Evolutionary conservation across 1,140 invertebrate species (phyloP), one percentile per base, ranked within the genome.

Genomic region (Nebria ingens): DNA sequence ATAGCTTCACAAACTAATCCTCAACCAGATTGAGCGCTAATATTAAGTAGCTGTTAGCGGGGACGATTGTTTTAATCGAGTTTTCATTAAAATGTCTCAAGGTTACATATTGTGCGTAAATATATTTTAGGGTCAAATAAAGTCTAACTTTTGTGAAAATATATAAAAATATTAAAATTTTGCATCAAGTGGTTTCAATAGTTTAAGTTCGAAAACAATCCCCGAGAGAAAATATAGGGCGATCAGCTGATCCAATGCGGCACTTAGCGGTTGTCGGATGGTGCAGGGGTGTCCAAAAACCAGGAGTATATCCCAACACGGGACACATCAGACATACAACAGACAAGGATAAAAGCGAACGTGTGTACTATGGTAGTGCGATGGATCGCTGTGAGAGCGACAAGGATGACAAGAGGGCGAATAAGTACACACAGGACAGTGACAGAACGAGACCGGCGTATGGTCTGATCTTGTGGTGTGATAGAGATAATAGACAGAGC

Each of bases 401-500:
- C 55, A 52, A 52, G 21, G 50, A 29, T 51, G 34, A 17, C 19
- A 12, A 17, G 21, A 12, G 15, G 29, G n/a, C n/a, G n/a, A n/a
- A n/a, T n/a, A n/a, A n/a, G n/a, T n/a, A n/a, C n/a, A 51, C 45
- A 23, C 21, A 21, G 40, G 23, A 54, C 21, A 17, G 34, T 12
- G 52, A 59, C 40, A 19, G 11, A 23, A 50, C 3, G 49, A 52
- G 49, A 56, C n/a, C 19, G 11, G 22, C 9, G 3, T 3, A 56
- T 17, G 2, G 40, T 19, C 12, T 19, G 49, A 2, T 19, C 15
- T 15, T 17, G 23, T 23, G 56, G 57, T 50, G 59, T 40, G 61
- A 64, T 57, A 58, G 59, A 61, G 59, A 61, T 19, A 51, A 56
- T 55, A 49, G 34, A 19, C 11, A 61, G 61, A 57, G 57, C 68